Evolutionary conservation across 2,888 invertebrate species (phyloP).

Genomic region (Allygus modestus): DNA sequence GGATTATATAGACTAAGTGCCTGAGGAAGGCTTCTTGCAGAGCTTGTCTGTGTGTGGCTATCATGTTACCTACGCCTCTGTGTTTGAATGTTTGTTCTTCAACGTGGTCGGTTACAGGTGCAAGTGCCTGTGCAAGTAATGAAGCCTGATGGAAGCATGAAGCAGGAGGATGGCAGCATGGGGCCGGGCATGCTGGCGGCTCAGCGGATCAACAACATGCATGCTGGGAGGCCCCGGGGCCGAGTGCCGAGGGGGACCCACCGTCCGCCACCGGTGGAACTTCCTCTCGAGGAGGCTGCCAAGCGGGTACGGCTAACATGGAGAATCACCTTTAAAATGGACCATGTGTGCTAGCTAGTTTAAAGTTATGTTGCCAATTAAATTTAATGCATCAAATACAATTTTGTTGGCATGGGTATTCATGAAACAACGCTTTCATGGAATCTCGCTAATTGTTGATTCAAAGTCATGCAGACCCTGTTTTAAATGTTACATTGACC

Average conservation of each 20-base stretch:
- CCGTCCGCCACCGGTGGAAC: conserved; percentile 60
- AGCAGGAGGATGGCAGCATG: conserved; percentile 27
- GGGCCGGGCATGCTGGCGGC: conserved; percentile 22
- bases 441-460: too few species aligned
- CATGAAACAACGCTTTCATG: too few species aligned
- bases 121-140: conserved; percentile 40
- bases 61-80: too few species aligned
- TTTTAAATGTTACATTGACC: too few species aligned
- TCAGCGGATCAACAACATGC: conserved; percentile 44
- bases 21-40: too few species aligned
- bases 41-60: too few species aligned
- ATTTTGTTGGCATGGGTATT: too few species aligned
- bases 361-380: neutral
- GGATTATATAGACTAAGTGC: too few species aligned
- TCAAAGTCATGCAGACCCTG: too few species aligned
- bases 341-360: neutral
- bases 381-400: neutral
- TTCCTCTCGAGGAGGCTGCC: conserved; percentile 85
- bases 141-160: conserved; percentile 37
- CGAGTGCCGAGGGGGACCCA: neutral
- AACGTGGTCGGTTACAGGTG: neutral
- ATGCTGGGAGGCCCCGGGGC: conserved; percentile 42
- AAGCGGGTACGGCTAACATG: conserved; percentile 78
- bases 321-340: neutral
- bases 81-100: too few species aligned